Base-by-base conservation (phyloP, 1,140 invertebrate species). In the Dendrolimus punctatus region DNA sequence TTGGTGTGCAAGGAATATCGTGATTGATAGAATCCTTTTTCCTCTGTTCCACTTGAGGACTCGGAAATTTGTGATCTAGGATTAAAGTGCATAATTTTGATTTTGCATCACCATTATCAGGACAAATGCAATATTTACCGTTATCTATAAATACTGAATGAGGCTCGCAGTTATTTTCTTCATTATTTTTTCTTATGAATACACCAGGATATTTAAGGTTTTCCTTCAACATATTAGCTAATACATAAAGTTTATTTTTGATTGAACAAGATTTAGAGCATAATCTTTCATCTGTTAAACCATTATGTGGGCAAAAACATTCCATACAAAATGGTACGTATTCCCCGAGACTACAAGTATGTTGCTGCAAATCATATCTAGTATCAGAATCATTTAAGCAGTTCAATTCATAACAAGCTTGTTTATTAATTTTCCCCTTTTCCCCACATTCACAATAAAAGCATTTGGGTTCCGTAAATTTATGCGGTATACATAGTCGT, bases 371-470 rank as follows among this genome's bases (percentile, higher is more conserved):
- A 51, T 60, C 53, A 50, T 63, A 58, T 54, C 58, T 57, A 43
- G 60, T 61, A 54, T 72, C 51, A 8, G 48, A 46, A 9, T 48
- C 60, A 53, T 63, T 72, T 2, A 72, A 52, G 51, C 80, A 85
- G 50, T 75, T 66, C 39, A 69, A 43, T 69, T 84, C 68, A 6
- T 78, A 38, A 46, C 82, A 85, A 10, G 63, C 62, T 10, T 60
- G 58, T 56, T 76, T 63, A 55, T 80, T 73, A 6, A 77, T 55
- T 8, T 53, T 53, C 8, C 73, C 74, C 10, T 73, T 52, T 8
- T 56, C 46, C 48, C 54, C 68, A 47, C 80, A 83, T 41, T 78
- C 70, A 45, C 82, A 85, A 53, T 75, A 83, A n/a, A 78, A 59
- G 49, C 82, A 85, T 58, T 49, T 73, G 0, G 76, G 69, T 43